These are phyloP conservation scores for Tillus elongatus DNA, from an alignment of 2,888 invertebrate species.

Conservation along the genomic window DNA sequence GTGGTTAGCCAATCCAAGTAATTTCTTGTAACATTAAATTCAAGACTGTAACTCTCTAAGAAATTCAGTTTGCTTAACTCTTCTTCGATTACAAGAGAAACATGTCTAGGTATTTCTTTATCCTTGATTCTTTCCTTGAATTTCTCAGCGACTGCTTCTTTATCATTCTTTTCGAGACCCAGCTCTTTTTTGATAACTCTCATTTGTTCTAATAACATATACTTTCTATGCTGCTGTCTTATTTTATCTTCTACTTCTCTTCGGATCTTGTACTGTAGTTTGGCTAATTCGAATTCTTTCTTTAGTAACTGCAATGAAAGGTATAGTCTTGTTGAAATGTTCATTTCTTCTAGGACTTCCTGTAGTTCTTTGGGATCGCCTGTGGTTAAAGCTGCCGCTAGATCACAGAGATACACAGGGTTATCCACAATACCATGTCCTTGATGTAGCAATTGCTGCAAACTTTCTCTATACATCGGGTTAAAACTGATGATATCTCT, in stretches of 20 bases:
- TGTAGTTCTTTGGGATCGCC: slow-evolving; percentile 89
- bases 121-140: slow-evolving; percentile 82
- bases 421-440: slow-evolving; percentile 96
- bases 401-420: slow-evolving; percentile 92
- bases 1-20: slow-evolving; percentile 99
- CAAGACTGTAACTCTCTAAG: slow-evolving; percentile 95
- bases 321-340: slow-evolving; percentile 86
- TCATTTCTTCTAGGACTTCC: slow-evolving; percentile 85
- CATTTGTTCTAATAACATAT: slow-evolving; percentile 94
- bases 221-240: slow-evolving; percentile 95
- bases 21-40: slow-evolving; percentile 97
- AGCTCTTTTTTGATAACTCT: slow-evolving; percentile 98
- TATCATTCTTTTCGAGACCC: slow-evolving; percentile 97
- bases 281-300: slow-evolving; percentile 92
- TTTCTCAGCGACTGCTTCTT: slow-evolving; percentile 97
- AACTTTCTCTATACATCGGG: slow-evolving; percentile 91
- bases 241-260: slow-evolving; percentile 98
- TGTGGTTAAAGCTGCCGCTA: slow-evolving; percentile 90
- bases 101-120: slow-evolving; percentile 75
- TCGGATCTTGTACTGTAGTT: slow-evolving; percentile 95
- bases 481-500: slow-evolving; percentile 96
- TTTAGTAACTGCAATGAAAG: slow-evolving; percentile 85
- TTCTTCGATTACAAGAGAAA: slow-evolving; percentile 92
- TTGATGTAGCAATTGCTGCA: slow-evolving; percentile 96
- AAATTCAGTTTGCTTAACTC: slow-evolving; percentile 91